phyloP scores from a whole-genome alignment of 2,113 vertebrate genomes.

The Periophthalmus modestus region DNA sequence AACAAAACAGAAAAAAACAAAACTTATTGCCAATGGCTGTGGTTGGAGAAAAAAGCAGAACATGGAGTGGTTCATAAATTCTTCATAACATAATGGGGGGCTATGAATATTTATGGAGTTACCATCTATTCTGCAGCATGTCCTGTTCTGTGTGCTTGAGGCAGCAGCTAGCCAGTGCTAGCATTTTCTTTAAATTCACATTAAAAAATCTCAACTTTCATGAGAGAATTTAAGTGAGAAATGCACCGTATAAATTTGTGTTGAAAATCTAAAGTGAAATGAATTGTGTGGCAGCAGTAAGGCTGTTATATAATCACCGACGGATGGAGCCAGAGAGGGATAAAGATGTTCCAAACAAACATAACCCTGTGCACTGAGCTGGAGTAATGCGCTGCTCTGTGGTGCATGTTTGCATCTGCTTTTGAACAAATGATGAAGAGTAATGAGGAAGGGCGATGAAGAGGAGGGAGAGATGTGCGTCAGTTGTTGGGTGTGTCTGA shows the following conservation, averaged over 20 bases:
- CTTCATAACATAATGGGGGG: conserved; percentile 69
- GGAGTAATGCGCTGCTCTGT: conserved; percentile 41
- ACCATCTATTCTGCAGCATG: conserved; percentile 45
- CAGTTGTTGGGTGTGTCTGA: conserved; percentile 57
- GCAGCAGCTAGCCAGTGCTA: conserved; percentile 21
- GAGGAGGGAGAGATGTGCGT: conserved; percentile 9
- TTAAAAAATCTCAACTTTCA: conserved; percentile 37
- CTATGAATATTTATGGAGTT: conserved; percentile 70
- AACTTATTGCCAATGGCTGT: background rate
- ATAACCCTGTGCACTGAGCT: conserved; percentile 54
- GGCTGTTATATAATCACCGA: conserved; percentile 61
- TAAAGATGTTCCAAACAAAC: conserved; percentile 71
- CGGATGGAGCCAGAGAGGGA: conserved; percentile 59
- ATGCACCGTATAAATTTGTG: conserved; percentile 35
- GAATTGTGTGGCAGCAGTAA: conserved; percentile 44
- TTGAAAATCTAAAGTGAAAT: conserved; percentile 46
- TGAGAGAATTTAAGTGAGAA: conserved; percentile 42
- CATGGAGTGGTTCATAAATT: conserved; percentile 63
- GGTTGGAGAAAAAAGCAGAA: conserved; percentile 20
- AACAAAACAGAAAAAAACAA: background rate
- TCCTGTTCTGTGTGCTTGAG: conserved; percentile 31
- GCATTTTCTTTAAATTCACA: conserved; percentile 25
- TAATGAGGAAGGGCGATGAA: conserved; percentile 8
- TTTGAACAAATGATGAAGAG: conserved; percentile 37
- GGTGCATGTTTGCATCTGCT: conserved; percentile 22